A percentile compares a stretch with the other conserved stretches of the same genome.
Evolutionary conservation across 2,113 vertebrate species (phyloP).

Genomic region (Anguilla rostrata): DNA sequence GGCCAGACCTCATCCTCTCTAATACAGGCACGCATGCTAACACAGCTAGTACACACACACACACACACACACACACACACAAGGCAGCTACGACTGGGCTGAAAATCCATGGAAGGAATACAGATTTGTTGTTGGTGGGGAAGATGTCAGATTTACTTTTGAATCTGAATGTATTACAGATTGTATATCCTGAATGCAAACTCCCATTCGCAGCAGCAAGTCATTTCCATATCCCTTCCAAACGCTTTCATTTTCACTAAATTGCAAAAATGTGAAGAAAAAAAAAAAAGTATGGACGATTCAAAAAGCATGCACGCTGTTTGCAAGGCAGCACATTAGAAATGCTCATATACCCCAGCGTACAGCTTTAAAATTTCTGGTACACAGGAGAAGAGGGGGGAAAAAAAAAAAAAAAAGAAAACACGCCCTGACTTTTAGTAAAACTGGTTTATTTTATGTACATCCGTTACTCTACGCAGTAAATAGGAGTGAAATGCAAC

Average conservation of each 20-base stretch:
- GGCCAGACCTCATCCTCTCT: not conserved
- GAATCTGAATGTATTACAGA: not conserved
- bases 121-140: too few relatives aligned
- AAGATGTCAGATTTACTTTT: too few relatives aligned
- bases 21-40: not conserved
- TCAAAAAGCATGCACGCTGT: too few relatives aligned
- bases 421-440: not conserved
- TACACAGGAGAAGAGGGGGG: not conserved
- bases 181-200: not conserved
- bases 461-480: not conserved
- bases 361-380: not conserved
- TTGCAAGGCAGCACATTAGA: not conserved
- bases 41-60: not conserved
- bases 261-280: not conserved
- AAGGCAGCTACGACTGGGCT: not conserved
- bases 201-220: not conserved
- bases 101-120: too few relatives aligned
- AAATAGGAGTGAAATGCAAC: not conserved
- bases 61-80: not conserved
- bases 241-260: not conserved
- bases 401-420: not conserved
- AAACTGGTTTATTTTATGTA: constrained; percentile 1
- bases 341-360: not conserved
- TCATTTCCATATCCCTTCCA: not conserved
- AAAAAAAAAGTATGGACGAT: too few relatives aligned